Evolutionary conservation across 53 echinoderm and acorn worm species (phyloP).

Genomic region (Paracentrotus lividus): DNA sequence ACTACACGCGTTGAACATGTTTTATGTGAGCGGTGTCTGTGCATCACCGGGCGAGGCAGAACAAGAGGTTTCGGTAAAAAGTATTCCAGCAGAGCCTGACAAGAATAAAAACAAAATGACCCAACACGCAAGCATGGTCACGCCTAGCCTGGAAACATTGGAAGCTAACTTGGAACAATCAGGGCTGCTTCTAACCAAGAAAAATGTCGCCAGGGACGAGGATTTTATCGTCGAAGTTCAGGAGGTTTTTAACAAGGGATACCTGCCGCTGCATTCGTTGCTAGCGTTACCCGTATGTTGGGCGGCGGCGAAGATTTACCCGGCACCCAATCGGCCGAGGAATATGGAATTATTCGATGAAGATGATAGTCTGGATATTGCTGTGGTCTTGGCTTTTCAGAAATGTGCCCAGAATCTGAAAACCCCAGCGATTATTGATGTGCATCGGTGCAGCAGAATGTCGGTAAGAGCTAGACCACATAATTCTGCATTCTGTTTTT

Average conservation of each 20-base stretch:
- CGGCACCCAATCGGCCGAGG: slow-evolving; percentile 79
- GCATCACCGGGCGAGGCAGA: slow-evolving; percentile 32
- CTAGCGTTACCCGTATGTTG: slow-evolving; percentile 92
- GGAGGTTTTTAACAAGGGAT: slow-evolving; percentile 90
- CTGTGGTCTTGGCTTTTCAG: slow-evolving; percentile 90
- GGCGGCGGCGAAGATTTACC: slow-evolving; percentile 86
- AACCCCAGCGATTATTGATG: slow-evolving; percentile 82
- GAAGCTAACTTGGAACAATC: slow-evolving; percentile 86
- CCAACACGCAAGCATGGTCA: neutral
- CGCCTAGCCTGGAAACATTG: slow-evolving; percentile 75
- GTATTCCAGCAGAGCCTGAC: neutral
- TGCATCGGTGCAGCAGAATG: slow-evolving; percentile 90
- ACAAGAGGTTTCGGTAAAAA: slow-evolving; percentile 24
- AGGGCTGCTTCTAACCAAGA: slow-evolving; percentile 89
- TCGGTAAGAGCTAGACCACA: slow-evolving; percentile 72
- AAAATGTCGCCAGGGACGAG: slow-evolving; percentile 92
- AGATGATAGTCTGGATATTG: slow-evolving; percentile 83
- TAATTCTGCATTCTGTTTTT: neutral
- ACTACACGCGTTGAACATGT: slow-evolving; percentile 25
- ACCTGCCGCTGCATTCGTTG: slow-evolving; percentile 86
- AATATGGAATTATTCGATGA: slow-evolving; percentile 89
- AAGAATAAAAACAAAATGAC: slow-evolving; percentile 55
- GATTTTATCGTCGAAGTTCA: slow-evolving; percentile 87
- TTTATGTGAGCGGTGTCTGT: slow-evolving; percentile 59
- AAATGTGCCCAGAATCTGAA: slow-evolving; percentile 83